Base-by-base conservation (phyloP, 2,888 invertebrate species). In the Sericinus montela region DNA sequence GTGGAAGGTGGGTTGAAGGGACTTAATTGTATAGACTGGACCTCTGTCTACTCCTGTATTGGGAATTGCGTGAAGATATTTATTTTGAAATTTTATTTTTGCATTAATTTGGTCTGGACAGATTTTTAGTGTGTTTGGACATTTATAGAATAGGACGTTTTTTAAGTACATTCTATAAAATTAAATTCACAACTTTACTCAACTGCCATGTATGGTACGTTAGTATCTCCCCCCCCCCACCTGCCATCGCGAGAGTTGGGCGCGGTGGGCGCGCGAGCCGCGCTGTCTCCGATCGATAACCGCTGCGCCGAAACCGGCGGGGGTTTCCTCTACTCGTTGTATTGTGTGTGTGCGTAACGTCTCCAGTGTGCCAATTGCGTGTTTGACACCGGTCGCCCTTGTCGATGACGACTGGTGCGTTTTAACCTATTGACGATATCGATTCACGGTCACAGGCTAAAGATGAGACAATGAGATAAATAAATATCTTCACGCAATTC, bases 281-380 rank as follows among this genome's bases (percentile, higher is more conserved):
- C 37, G 34, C 39, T 25, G 37, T 32, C 37, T 48, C 25, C 37
- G 42, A 48, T 48, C 48, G 42, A 48, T 48, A 42, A 1, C 32
- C 15, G n/a, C 37, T 36, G 42, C 48, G 41, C 45, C 23, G 45
- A 15, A 9, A 4, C 14, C 36, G 36, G 23, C 6, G 30, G 47
- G 42, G 23, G 4, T 25, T n/a, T 15, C 28, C 15, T 28, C 19
- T 14, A 2, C 6, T 10, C 29, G 15, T 25, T 3, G n/a, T 9
- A n/a, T n/a, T n/a, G n/a, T n/a, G n/a, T n/a, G n/a, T n/a, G n/a
- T 29, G 29, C n/a, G 29, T 29, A 9, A 16, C 15, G 9, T 14
- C n/a, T n/a, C n/a, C n/a, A 1, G 15, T 15, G 15, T 36, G 35
- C 35, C 35, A 36, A 36, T 13, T 28, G 6, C 15, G 4, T 19